phyloP scores from a whole-genome alignment of 2,113 vertebrate genomes.

The Balaenoptera acutorostrata region DNA sequence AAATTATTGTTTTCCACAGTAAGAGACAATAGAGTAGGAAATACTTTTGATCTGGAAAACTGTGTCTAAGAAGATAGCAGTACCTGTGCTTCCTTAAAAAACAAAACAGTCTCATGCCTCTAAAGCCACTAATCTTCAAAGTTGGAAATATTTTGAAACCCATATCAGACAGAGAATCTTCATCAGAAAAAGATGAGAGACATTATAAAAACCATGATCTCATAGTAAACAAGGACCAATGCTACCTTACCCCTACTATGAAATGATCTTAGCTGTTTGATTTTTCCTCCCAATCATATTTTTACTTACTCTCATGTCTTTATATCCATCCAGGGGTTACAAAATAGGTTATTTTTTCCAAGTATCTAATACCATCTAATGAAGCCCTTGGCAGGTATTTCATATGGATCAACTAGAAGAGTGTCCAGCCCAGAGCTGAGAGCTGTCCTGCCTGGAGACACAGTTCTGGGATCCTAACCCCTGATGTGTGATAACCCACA shows the following conservation, averaged over 20 bases:
- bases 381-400: background rate
- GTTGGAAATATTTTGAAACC: constrained; percentile 63
- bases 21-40: constrained; percentile 80
- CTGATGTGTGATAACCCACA: background rate
- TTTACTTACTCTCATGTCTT: background rate
- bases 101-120: constrained; percentile 27
- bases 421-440: background rate
- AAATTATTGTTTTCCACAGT: constrained; percentile 88
- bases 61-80: constrained; percentile 88
- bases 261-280: background rate
- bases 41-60: constrained; percentile 82
- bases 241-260: background rate
- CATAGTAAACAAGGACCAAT: background rate
- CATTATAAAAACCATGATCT: background rate
- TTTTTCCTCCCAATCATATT: background rate
- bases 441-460: background rate
- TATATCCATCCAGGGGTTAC: background rate
- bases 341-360: background rate
- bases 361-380: background rate
- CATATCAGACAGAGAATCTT: background rate
- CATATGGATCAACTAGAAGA: background rate
- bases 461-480: background rate
- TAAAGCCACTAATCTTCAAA: constrained; percentile 65
- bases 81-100: constrained; percentile 79
- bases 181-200: background rate